Evolutionary conservation across 2,888 invertebrate genomes (phyloP), one percentile per base, ranked within the genome.

Genomic region (Plusia festucae): DNA sequence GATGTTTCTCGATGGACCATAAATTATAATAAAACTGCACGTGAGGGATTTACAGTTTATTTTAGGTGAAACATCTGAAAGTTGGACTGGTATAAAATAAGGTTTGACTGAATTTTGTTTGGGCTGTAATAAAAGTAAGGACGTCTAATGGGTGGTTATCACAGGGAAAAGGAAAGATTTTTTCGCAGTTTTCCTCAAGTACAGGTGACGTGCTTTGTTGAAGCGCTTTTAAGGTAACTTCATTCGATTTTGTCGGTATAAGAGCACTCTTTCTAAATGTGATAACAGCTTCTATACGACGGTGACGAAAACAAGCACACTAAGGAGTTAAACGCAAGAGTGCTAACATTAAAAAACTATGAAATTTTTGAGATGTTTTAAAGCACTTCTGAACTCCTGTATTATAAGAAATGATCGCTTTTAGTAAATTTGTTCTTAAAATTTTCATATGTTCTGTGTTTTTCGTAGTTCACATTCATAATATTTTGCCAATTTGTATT

Each of bases 11-110:
- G 66, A 68, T 80, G 78, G 73, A 66, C 66, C 70, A 80, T 79
- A 78, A 81, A 80, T 81, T 81, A 80, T 78, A 78, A 78, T 79
- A 79, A 78, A 74, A 81, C 70, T 73, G 76, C 78, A 73, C 78
- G 76, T 81, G 79, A 78, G 79, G 81, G 79, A 81, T 81, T 69
- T 51, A 81, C 78, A 79, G 76, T 80, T 80, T 79, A 79, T 79
- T 73, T 73, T 68, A 76, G 81, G 65, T 80, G 60, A 66, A 80
- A 76, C 60, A 76, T 51, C 68, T 49, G 49, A 67, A 73, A 78
- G 64, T 75, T 78, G 61, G 60, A 78, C 68, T 68, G 52, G 58
- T 75, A 70, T 78, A 65, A 78, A 78, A 73, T 76, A 75, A 79
- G 70, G 68, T 67, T 20, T 67, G 56, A 55, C 53, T 34, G 63